Conservation (phyloP, 2,888 invertebrate genomes). For the Phytoseiulus persimilis region DNA sequence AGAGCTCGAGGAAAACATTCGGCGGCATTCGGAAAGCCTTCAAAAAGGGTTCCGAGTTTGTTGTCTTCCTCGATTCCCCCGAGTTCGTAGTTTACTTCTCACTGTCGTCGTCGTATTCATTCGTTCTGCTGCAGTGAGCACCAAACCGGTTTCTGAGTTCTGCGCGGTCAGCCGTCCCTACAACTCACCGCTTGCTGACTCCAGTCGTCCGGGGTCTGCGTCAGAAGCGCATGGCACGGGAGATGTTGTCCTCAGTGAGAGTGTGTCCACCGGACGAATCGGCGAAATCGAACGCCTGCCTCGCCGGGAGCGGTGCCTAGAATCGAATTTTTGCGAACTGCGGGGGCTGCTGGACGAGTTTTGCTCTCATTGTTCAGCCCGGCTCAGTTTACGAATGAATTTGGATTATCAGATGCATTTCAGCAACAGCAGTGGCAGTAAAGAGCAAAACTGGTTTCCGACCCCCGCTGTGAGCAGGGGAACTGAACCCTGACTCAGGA, state of each 20-base stretch:
- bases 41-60: neutral
- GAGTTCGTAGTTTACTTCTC: neutral
- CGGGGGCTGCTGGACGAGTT: neutral
- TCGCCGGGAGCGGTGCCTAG: neutral
- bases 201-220: too few species aligned
- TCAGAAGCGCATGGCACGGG: neutral
- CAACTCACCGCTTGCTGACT: neutral
- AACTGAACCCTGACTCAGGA: neutral
- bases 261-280: neutral
- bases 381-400: slow-evolving; percentile 5
- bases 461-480: neutral
- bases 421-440: neutral
- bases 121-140: neutral
- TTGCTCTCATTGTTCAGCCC: neutral
- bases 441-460: neutral
- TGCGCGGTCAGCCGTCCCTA: neutral
- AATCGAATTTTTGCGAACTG: neutral
- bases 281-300: neutral
- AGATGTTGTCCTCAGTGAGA: neutral
- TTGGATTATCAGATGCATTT: slow-evolving; percentile 5
- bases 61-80: neutral
- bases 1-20: neutral
- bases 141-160: neutral
- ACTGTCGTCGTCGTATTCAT: neutral
- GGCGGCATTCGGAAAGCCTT: neutral